Conservation (phyloP, 2,113 vertebrate species). For the Bungarus multicinctus region DNA sequence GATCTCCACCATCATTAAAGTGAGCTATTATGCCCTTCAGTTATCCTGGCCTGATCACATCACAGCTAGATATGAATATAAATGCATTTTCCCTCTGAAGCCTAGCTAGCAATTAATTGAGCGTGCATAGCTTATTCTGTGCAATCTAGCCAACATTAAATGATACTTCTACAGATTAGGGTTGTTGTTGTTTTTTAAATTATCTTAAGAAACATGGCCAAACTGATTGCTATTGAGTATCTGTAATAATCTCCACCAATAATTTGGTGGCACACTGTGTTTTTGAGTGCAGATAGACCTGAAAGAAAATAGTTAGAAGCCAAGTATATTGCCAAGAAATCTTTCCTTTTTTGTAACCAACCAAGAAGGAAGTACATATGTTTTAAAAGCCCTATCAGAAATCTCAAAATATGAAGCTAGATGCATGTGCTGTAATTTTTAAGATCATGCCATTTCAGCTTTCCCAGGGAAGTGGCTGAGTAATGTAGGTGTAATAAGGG, state of each 20-base stretch:
- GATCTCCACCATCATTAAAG: neutral
- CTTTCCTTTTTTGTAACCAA: neutral
- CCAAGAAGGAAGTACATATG: neutral
- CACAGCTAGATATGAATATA: neutral
- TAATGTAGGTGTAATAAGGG: neutral
- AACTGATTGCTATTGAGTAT: neutral
- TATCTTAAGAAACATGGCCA: neutral
- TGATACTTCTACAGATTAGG: neutral
- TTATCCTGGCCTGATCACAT: neutral
- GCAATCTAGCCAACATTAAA: neutral
- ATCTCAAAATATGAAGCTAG: neutral
- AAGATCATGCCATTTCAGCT: neutral
- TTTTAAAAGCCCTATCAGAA: neutral
- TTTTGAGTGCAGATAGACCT: neutral
- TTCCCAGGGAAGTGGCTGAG: neutral
- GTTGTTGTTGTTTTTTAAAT: neutral
- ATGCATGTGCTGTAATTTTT: neutral
- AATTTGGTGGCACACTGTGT: neutral
- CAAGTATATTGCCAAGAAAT: neutral
- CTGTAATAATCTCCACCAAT: neutral
- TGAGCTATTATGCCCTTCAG: neutral
- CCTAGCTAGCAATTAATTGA: neutral
- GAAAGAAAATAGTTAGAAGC: neutral
- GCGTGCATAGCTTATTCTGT: neutral
- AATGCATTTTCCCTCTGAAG: neutral